Conservation (phyloP, 2,113 vertebrate species). For the Oryzias melastigma region DNA sequence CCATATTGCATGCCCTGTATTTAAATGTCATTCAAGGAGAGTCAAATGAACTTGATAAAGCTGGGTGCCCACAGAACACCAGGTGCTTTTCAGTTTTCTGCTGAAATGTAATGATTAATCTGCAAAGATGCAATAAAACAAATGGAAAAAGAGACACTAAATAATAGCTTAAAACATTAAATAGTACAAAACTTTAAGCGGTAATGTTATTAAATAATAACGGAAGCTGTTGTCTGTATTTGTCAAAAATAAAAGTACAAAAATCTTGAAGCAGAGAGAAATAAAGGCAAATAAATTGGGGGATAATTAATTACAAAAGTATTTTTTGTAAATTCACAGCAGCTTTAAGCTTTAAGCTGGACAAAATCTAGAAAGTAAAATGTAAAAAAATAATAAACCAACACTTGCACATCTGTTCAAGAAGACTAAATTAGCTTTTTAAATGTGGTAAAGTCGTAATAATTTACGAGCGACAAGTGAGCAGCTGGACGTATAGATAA, state of each 20-base stretch:
- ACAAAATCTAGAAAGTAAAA: too few relatives aligned
- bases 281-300: too few relatives aligned
- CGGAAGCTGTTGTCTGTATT: neutral
- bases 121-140: neutral
- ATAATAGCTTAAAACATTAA: neutral
- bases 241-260: neutral
- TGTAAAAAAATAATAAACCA: too few relatives aligned
- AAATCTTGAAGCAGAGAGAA: too few relatives aligned
- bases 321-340: too few relatives aligned
- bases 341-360: too few relatives aligned
- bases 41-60: neutral
- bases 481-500: slow-evolving; percentile 3
- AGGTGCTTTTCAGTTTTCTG: neutral
- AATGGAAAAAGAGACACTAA: neutral
- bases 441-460: too few relatives aligned
- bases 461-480: neutral
- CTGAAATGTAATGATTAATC: neutral
- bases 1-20: neutral
- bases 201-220: neutral
- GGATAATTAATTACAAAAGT: too few relatives aligned
- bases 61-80: neutral
- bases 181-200: too few relatives aligned
- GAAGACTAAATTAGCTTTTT: too few relatives aligned
- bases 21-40: neutral
- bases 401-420: too few relatives aligned